Base-by-base conservation (phyloP, 2,888 invertebrate species). In the Rambutsinella grinnellia region DNA sequence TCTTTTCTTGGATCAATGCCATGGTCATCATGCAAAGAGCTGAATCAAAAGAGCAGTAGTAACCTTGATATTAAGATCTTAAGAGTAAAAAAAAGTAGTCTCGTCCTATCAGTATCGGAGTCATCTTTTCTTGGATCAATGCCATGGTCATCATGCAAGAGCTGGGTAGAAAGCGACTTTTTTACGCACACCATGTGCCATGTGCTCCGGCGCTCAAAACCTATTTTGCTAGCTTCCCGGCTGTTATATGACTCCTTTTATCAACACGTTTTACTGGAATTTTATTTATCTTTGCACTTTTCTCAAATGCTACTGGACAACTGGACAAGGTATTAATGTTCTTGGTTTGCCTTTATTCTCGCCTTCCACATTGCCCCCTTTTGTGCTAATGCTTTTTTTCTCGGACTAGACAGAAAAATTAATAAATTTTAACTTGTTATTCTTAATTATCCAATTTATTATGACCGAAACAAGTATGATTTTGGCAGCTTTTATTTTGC, bases 1-100 rank as follows among this genome's bases (percentile, higher is more conserved):
- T 8, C 5, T 13, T 5, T 13, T 28, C 19, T 44, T 61, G 46
- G 60, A 60, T 24, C 47, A 61, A 61, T 61, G 61, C 61, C 61
- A 61, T 17, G 61, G 61, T 57, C 28, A n/a, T 13, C 19, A 53
- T 3, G 21, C 3, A 17, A 53, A 17, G 15, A 10, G 8, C 15
- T 53, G 5, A 36, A 36, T 5, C 36, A 36, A 8, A 13, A 5
- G 36, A 36, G 36, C 36, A 36, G 36, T 36, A 36, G 36, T 36
- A 61, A 61, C 61, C 61, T 61, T 61, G 61, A 61, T 61, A 47
- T 47, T 46, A 47, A 61, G 46, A 47, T 23, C 47, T 17, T 44
- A 58, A 58, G 44, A n/a, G n/a, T n/a, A n/a, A 19, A 23, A 56
- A 44, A 5, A 27, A 28, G 3, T 21, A 10, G 5, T 19, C 5